Evolutionary conservation across 2,888 invertebrate species (phyloP), one percentile per base, ranked within the genome.

Genomic region (Sarcophaga rosellei): DNA sequence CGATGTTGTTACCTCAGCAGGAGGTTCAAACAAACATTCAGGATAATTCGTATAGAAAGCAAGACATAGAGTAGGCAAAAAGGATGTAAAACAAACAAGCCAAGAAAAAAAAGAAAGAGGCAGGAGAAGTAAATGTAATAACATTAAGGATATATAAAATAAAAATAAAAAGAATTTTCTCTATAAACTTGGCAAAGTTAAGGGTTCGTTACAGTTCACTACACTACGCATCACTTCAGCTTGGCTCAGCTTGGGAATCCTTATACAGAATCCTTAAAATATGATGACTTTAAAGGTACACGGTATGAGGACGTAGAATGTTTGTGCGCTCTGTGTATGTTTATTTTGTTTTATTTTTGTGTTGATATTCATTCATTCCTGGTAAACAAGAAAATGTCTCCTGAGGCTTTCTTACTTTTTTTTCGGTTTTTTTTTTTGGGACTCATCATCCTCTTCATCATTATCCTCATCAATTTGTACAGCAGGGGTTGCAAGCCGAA

Each of bases 1-100:
- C 86, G 86, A 88, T 88, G 87, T 86, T 86, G 90, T 91, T 91
- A 91, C 91, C 91, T 89, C 91, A 91, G 91, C 91, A 89, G 91
- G 90, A 88, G 89, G 88, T 77, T 87, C 62, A 53, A 59, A 20
- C 53, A 66, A 44, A 2, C 20, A 78, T 44, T 20, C 62, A 74
- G 45, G 25, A 70, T 70, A 70, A 70, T 57, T 21, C 70, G 53
- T 45, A 53, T 53, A 85, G 59, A 53, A 12, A 35, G 8, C 35
- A 35, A 35, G 35, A 35, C 10, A 35, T 35, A 79, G 62, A 65
- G 10, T 12, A 4, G 61, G 35, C 10, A 70, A 57, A 53, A 53
- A 17, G 15, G 21, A 20, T 20, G 61, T 20, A 17, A 21, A 17
- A 61, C 3, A 61, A 21, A n/a, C 20, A 61, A 3, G 69, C 1